Base-by-base conservation (phyloP, 1,140 invertebrate species). In the Neodiprion pinetum region DNA sequence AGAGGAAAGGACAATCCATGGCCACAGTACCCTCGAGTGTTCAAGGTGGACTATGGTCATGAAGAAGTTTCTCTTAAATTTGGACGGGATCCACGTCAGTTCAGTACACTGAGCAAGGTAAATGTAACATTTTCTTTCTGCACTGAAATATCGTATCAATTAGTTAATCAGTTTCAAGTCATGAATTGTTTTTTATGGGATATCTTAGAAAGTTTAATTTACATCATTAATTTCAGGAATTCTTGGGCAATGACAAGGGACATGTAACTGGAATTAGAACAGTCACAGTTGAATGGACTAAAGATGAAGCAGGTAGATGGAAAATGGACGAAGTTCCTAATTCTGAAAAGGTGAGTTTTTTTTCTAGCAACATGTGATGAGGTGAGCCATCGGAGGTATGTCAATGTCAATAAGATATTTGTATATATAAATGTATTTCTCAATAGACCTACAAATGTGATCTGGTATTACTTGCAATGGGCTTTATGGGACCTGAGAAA, bases 21-120 rank as follows among this genome's bases (percentile, higher is more conserved):
- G 98, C 98, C 98, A 47, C 97, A 99, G 82, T 99, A 95, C 93
- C 98, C 98, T 0, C 92, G 96, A 83, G 94, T 99, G 9, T 99
- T 99, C 90, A 95, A 97, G 80, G 94, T 99, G 3, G 98, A 99
- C 87, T 99, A 99, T 85, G 98, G 98, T 0, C 98, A 99, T 83
- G 98, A 99, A 84, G 98, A 99, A 90, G 97, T 98, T 9, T 77
- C 82, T 5, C 72, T 97, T 0, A 96, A 96, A 85, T 96, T 94
- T 89, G 98, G 98, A 9, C 91, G 94, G 61, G 98, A 99, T 90
- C 98, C 98, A 7, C 91, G 98, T 49, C 93, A 96, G 80, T 99
- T 97, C 88, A 96, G 94, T 75, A 97, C 97, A 71, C 91, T 97
- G 72, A 98, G 96, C 80, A 98, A 95, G 88, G 93, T 93, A 88